Evolutionary conservation across 2,113 vertebrate genomes (phyloP).

Genomic region (Ailurus styani): DNA sequence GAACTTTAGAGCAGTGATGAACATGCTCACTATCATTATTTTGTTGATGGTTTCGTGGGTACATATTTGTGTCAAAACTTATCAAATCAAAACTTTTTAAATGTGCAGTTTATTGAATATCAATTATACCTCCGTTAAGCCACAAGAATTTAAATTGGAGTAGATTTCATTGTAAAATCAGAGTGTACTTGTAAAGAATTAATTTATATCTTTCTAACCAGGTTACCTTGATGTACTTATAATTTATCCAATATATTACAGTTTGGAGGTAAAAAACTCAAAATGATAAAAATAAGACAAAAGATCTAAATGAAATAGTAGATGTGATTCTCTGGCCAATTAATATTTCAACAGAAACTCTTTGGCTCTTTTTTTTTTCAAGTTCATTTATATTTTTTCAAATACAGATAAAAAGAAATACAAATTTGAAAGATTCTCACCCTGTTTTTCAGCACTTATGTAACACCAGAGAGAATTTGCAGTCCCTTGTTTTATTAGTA

Average conservation of each 20-base stretch:
- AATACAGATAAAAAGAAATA: not conserved
- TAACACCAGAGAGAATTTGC: not conserved
- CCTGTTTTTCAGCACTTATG: not conserved
- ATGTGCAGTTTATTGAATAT: not conserved
- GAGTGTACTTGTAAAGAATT: not conserved
- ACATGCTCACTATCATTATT: not conserved
- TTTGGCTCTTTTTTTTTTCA: not conserved
- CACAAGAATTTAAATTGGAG: not conserved
- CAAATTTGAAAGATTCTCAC: not conserved
- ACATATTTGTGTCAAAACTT: not conserved
- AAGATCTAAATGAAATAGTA: not conserved
- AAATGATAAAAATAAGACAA: not conserved
- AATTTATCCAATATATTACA: not conserved
- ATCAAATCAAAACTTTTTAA: not conserved
- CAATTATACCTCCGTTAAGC: not conserved
- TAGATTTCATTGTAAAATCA: not conserved
- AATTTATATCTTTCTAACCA: not conserved
- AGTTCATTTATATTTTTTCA: not conserved
- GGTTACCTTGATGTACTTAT: not conserved
- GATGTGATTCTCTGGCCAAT: not conserved
- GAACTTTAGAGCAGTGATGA: not conserved
- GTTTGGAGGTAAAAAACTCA: not conserved
- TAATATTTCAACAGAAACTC: not conserved
- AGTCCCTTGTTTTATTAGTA: not conserved
- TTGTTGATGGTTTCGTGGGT: not conserved